These are phyloP conservation scores for Tuta absoluta DNA, from an alignment of 2,888 invertebrate species.

Conservation along the genomic window DNA sequence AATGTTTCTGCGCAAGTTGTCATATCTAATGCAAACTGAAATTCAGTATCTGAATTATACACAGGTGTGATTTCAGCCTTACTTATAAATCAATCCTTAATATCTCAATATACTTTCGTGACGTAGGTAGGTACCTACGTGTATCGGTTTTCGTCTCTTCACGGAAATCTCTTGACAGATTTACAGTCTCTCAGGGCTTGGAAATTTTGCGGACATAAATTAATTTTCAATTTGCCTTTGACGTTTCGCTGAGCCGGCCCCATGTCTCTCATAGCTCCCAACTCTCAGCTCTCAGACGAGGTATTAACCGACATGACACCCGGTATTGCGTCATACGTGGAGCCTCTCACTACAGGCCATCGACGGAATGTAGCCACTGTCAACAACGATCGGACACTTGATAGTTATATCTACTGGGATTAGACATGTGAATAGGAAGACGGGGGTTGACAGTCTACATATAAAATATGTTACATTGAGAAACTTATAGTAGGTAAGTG, in stretches of 20 bases:
- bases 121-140: not conserved
- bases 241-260: constrained; percentile 76
- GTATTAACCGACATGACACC: constrained; percentile 72
- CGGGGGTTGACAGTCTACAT: not conserved
- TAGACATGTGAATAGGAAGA: not conserved
- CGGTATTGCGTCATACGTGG: constrained; percentile 7
- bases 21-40: too few species aligned
- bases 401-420: not conserved
- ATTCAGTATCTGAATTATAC: too few species aligned
- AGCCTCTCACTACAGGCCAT: not conserved
- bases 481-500: not conserved
- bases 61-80: too few species aligned
- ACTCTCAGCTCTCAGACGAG: constrained; percentile 46
- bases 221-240: constrained; percentile 81
- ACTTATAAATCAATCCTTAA: too few species aligned
- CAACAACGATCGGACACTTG: constrained; percentile 7
- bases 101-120: too few species aligned
- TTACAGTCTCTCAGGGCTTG: constrained; percentile 60
- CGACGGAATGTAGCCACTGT: not conserved
- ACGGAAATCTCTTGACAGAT: constrained; percentile 42
- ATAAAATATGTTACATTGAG: not conserved
- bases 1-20: too few species aligned
- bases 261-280: constrained; percentile 58
- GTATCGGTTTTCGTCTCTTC: constrained; percentile 12
- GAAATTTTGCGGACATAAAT: constrained; percentile 75